These are phyloP conservation scores for Halcyon malimbica DNA, from an alignment of 2,113 vertebrate genomes.

Conservation along the genomic window DNA sequence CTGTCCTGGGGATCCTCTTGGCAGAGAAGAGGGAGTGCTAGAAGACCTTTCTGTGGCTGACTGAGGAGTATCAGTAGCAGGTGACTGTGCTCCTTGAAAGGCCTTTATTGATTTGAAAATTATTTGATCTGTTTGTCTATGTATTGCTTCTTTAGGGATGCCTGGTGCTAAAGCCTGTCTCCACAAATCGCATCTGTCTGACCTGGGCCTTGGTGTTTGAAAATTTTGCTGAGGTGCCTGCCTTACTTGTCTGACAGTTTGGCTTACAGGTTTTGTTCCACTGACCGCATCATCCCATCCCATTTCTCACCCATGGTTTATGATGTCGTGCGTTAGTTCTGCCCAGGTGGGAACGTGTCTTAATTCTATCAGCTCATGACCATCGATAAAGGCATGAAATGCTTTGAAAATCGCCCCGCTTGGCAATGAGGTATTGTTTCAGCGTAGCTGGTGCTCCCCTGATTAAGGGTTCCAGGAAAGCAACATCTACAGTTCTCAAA, in stretches of 20 bases:
- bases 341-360: neutral
- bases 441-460: neutral
- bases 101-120: neutral
- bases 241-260: neutral
- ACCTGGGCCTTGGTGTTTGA: neutral
- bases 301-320: neutral
- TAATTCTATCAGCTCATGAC: neutral
- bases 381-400: neutral
- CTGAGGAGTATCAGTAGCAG: neutral
- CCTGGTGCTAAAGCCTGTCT: neutral
- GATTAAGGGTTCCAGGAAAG: neutral
- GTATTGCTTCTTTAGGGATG: neutral
- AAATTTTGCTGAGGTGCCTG: neutral
- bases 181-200: neutral
- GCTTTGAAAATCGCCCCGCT: neutral
- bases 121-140: neutral
- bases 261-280: neutral
- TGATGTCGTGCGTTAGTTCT: neutral
- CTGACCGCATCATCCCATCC: neutral
- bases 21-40: neutral
- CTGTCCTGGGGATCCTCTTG: neutral
- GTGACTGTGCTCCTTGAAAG: neutral
- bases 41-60: too few relatives aligned
- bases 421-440: neutral
- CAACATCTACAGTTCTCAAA: neutral